Conservation (phyloP, 2,113 vertebrate species). For the Tragelaphus imberbis region DNA sequence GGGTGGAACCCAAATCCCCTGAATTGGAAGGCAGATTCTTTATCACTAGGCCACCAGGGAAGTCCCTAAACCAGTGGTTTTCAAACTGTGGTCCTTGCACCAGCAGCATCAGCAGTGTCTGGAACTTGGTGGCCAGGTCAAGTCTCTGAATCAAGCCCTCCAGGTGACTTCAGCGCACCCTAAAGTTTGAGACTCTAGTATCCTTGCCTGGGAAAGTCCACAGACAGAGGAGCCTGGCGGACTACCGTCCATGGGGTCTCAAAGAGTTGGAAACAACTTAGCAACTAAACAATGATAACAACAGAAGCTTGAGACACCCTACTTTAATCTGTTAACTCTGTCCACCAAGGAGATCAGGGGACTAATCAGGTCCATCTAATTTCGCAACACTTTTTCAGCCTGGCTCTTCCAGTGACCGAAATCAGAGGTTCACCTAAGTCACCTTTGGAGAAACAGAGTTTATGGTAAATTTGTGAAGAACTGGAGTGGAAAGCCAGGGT, state of each 20-base stretch:
- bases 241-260: accelerated
- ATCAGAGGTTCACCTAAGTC: background rate
- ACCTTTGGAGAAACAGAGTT: background rate
- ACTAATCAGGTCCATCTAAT: background rate
- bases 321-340: background rate
- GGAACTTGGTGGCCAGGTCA: background rate
- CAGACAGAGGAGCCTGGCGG: background rate
- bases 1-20: background rate
- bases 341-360: background rate
- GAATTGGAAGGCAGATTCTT: background rate
- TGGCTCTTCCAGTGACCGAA: background rate
- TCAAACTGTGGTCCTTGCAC: background rate
- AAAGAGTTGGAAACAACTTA: background rate
- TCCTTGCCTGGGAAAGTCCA: background rate
- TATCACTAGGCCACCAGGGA: background rate
- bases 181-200: background rate
- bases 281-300: background rate
- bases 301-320: background rate
- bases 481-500: background rate
- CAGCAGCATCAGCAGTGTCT: background rate
- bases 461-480: background rate
- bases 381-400: background rate
- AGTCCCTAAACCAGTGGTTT: background rate
- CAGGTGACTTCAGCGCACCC: background rate
- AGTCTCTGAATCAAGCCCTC: background rate